Evolutionary conservation across 2,113 vertebrate genomes (phyloP).

Genomic region (Platysternon megacephalum): DNA sequence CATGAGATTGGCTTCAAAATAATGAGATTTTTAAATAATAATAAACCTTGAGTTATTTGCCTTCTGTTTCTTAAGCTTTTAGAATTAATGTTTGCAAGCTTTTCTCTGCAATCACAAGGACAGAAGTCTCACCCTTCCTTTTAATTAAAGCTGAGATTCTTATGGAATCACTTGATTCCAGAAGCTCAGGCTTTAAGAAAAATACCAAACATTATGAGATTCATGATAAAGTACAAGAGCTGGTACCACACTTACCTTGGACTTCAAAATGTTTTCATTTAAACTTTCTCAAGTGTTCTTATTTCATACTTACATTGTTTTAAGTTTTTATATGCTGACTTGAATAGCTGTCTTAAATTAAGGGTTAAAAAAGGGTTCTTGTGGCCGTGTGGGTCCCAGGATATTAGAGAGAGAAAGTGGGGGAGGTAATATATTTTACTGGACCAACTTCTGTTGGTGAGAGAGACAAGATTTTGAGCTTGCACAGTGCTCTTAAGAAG

Average conservation of each 20-base stretch:
- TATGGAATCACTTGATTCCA: background rate
- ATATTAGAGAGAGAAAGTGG: background rate
- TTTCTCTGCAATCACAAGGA: background rate
- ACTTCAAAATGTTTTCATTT: background rate
- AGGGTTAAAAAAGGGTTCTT: slow-evolving; percentile 20
- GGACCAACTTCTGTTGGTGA: background rate
- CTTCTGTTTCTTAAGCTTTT: background rate
- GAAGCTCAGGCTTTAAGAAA: background rate
- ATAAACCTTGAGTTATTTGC: background rate
- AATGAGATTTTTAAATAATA: background rate
- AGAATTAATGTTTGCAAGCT: background rate
- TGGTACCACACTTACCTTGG: background rate
- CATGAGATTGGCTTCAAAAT: background rate
- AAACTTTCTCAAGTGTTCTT: slow-evolving; percentile 1
- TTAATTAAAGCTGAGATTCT: background rate
- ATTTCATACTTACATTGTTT: background rate
- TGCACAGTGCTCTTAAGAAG: background rate
- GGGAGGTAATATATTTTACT: background rate
- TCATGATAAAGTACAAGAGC: background rate
- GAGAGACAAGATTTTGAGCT: background rate
- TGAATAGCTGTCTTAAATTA: background rate
- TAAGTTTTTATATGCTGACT: background rate
- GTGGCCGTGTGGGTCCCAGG: background rate
- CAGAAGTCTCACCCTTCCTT: background rate
- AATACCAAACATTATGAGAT: background rate